Conservation (phyloP, 1,140 invertebrate species). For the Pogonomyrmex californicus region DNA sequence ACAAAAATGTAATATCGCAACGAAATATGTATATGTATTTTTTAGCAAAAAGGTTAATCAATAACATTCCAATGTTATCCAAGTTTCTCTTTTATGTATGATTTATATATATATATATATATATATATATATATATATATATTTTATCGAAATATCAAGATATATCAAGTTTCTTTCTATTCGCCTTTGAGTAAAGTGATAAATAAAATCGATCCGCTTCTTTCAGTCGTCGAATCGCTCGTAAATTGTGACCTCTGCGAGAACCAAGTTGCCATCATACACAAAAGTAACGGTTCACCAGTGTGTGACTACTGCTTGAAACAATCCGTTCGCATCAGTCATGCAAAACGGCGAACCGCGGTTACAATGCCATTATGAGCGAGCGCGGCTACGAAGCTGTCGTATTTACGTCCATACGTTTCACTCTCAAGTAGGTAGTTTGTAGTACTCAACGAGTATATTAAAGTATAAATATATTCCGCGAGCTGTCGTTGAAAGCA, state of each 20-base stretch:
- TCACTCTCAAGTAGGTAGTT: constrained; percentile 38
- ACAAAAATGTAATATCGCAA: background rate
- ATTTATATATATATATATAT: background rate
- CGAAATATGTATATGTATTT: background rate
- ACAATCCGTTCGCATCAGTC: constrained; percentile 50
- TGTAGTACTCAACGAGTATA: constrained; percentile 12
- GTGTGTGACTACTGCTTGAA: constrained; percentile 50
- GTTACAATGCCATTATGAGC: constrained; percentile 51
- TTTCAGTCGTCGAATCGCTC: background rate
- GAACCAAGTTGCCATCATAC: constrained; percentile 34
- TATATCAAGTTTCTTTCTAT: background rate
- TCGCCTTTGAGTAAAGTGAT: background rate
- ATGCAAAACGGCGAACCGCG: constrained; percentile 46
- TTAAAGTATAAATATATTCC: constrained; percentile 24
- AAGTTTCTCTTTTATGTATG: too few species aligned
- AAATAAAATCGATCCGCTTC: background rate
- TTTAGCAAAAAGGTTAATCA: background rate
- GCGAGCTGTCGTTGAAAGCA: constrained; percentile 15
- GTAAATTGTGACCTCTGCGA: constrained; percentile 16
- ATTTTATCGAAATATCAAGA: background rate
- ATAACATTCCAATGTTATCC: background rate
- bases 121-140: too few species aligned
- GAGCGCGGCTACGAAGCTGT: constrained; percentile 41
- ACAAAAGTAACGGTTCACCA: constrained; percentile 51
- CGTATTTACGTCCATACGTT: constrained; percentile 45